Conservation (phyloP, 2,797 vertebrate genomes). For the Euthynnus affinis region DNA sequence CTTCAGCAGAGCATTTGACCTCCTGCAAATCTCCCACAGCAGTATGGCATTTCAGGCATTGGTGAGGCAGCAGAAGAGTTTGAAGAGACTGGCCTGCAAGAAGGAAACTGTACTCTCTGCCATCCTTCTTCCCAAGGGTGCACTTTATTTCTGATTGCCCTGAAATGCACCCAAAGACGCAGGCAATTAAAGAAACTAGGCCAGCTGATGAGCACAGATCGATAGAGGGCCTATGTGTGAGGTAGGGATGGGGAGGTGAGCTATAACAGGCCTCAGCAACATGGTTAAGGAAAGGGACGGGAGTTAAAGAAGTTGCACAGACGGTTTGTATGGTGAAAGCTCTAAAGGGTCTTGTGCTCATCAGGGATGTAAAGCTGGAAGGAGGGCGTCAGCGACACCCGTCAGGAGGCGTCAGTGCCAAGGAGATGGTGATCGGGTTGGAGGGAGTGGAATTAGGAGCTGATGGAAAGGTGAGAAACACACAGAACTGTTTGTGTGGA, state of each 20-base stretch:
- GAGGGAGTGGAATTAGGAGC: constrained; percentile 98
- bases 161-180: constrained; percentile 44
- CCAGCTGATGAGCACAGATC: constrained; percentile 60
- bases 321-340: constrained; percentile 4
- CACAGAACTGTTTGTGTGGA: not conserved
- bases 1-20: constrained; percentile 35
- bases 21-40: constrained; percentile 48
- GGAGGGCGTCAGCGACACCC: constrained; percentile 94
- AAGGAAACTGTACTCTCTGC: constrained; percentile 22
- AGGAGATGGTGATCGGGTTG: constrained; percentile 96
- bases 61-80: constrained; percentile 51
- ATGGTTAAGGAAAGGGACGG: not conserved
- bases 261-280: constrained; percentile 26
- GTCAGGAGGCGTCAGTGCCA: constrained; percentile 92
- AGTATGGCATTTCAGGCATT: constrained; percentile 54
- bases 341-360: constrained; percentile 66
- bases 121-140: constrained; percentile 43
- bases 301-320: not conserved
- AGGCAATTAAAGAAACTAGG: constrained; percentile 57
- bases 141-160: constrained; percentile 57
- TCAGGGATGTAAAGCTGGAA: constrained; percentile 94
- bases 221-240: constrained; percentile 40
- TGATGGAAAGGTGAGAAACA: constrained; percentile 94
- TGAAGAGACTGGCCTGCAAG: constrained; percentile 11
- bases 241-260: constrained; percentile 29